Evolutionary conservation across 2,797 vertebrate species (phyloP), one percentile per base, ranked within the genome.

Genomic region (Sciurus carolinensis): DNA sequence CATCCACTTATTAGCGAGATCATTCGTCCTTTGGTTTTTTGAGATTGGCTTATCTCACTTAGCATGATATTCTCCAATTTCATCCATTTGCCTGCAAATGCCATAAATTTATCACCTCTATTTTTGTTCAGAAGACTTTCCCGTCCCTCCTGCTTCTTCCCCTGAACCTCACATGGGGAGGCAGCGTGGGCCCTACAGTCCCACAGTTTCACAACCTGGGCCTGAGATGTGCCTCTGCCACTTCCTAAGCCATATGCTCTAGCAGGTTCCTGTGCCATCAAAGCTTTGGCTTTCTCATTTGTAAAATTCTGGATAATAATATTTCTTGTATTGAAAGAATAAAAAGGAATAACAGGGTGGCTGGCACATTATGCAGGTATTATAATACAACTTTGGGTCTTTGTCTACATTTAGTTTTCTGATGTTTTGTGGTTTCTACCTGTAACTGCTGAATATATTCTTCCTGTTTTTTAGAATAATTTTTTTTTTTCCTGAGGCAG

Each of bases 371-470:
- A 76, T 18, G 66, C 88, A 93, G 62, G 24, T 62, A 90, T 24
- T 28, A 90, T 28, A 71, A 36, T 42, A 80, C 94, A 88, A 86
- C 12, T 54, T 42, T 17, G 33, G 26, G 33, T 7, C 28, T 92
- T 95, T 90, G 90, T 36, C 44, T 84, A 83, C 11, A 52, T 39
- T 90, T 72, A 36, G 7, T 71, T 88, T 82, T 86, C n/a, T 76
- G 83, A 80, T 75, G 1, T 87, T 93, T 89, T 57, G 79, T 84
- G 52, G 52, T 62, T 59, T 97, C 85, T 79, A 90, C 9, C 20
- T 90, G 22, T 36, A 92, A 84, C 50, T 57, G 36, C 33, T 69
- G 52, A 92, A 83, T 80, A 96, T 66, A 83, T 84, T 90, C 47
- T 91, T 57, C 69, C 64, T 94, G 47, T 44, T 94, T 95, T 77